Conservation (phyloP, 2,797 vertebrate species). For the Simalia tracyae region DNA sequence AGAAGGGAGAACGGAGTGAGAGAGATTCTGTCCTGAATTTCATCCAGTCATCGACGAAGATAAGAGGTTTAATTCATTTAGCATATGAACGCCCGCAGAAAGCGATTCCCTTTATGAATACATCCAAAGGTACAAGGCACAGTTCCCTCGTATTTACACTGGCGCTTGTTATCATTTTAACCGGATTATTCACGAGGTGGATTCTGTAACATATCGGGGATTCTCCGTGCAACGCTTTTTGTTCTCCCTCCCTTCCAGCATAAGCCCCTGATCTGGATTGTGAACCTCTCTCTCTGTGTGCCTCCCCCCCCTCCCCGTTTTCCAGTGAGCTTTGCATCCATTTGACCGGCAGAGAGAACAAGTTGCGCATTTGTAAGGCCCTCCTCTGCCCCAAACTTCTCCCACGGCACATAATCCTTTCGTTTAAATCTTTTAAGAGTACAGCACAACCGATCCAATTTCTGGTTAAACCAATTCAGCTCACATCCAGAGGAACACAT, state of each 20-base stretch:
- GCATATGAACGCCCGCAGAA: constrained; percentile 23
- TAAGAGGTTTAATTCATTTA: constrained; percentile 32
- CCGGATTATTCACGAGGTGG: constrained; percentile 32
- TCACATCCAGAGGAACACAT: too few species aligned
- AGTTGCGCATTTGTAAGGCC: background rate
- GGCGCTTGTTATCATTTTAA: constrained; percentile 28
- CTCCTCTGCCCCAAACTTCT: background rate
- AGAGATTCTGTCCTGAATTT: constrained; percentile 17
- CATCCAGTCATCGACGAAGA: constrained; percentile 11
- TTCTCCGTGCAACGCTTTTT: constrained; percentile 1
- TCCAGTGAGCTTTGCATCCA: background rate
- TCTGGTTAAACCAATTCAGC: background rate
- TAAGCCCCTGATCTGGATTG: background rate
- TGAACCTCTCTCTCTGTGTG: background rate
- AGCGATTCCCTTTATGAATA: constrained; percentile 10
- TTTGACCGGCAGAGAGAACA: background rate
- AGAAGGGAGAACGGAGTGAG: too few species aligned
- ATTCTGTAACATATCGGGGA: constrained; percentile 20
- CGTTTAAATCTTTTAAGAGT: background rate
- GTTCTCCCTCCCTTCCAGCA: background rate
- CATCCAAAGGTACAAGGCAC: constrained; percentile 12
- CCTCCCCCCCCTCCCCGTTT: background rate
- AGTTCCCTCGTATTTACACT: constrained; percentile 8
- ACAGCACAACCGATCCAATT: background rate
- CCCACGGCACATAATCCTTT: background rate